Percentiles rank a stretch among this genome's conserved stretches.
phyloP scores from a whole-genome alignment of 1,140 invertebrate species.

The Trachymyrmex cornetzi region DNA sequence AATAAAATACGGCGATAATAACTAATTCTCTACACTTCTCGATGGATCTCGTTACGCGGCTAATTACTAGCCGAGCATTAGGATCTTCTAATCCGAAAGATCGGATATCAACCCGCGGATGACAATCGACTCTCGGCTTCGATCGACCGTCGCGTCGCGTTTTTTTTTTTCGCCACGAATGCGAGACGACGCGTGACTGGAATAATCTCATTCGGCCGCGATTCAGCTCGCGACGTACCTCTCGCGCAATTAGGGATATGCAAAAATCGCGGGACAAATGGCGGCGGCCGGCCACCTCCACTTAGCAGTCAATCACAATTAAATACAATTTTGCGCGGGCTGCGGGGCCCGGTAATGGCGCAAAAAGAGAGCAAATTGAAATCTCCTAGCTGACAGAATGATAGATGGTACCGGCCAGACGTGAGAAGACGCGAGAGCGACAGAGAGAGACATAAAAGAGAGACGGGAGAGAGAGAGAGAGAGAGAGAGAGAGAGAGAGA shows the following conservation, averaged over 20 bases:
- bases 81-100: constrained; percentile 8
- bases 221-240: constrained; percentile 65
- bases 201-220: constrained; percentile 62
- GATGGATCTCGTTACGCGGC: not conserved
- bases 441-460: constrained; percentile 19
- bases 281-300: constrained; percentile 78
- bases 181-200: constrained; percentile 58
- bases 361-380: constrained; percentile 87
- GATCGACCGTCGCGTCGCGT: constrained; percentile 31
- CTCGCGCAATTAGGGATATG: constrained; percentile 79
- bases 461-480: constrained; percentile 25
- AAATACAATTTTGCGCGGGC: constrained; percentile 85
- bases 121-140: constrained; percentile 21
- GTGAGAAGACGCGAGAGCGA: constrained; percentile 70
- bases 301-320: constrained; percentile 86
- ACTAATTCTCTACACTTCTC: not conserved
- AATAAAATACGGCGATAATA: constrained; percentile 1
- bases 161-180: not conserved
- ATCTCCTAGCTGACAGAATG: constrained; percentile 86
- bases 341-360: constrained; percentile 79
- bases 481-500: constrained; percentile 39
- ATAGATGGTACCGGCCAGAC: constrained; percentile 81
- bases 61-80: not conserved
- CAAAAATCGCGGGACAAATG: constrained; percentile 83
- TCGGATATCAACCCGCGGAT: not conserved